Percentiles rank a stretch among this genome's conserved stretches.
These are phyloP conservation scores for Rhaphigaster nebulosa DNA, from an alignment of 2,888 invertebrate species.

Conservation along the genomic window DNA sequence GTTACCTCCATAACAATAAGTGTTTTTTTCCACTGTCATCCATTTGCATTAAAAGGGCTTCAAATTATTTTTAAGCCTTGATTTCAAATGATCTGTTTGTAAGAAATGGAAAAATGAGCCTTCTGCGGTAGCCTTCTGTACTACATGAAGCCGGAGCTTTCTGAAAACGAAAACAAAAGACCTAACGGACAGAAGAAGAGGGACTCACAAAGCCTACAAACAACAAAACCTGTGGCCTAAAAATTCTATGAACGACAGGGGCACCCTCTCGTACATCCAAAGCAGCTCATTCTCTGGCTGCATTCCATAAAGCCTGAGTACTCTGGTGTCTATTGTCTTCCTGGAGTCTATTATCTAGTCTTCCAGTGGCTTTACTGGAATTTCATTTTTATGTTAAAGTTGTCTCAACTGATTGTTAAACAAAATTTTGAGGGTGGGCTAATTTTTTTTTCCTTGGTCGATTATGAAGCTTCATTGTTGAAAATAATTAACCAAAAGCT, in stretches of 20 bases:
- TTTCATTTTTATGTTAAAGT: not conserved
- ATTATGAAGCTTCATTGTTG: too few relatives aligned
- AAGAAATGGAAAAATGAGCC: not conserved
- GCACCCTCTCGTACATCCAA: not conserved
- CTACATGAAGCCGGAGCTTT: not conserved
- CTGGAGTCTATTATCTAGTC: not conserved
- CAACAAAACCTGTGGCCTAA: not conserved
- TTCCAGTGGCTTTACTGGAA: not conserved
- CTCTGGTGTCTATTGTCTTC: not conserved
- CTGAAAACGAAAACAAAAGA: not conserved
- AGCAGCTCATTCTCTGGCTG: not conserved
- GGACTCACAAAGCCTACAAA: not conserved
- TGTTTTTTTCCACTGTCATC: too few relatives aligned
- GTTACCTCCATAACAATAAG: too few relatives aligned
- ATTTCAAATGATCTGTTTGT: not conserved
- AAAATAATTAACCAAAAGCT: too few relatives aligned
- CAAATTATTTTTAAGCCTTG: too few relatives aligned
- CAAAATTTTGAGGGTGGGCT: too few relatives aligned
- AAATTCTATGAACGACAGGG: slow-evolving; percentile 1
- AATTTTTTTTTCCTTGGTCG: too few relatives aligned
- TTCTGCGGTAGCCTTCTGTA: not conserved
- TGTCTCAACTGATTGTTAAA: not conserved
- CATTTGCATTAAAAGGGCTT: too few relatives aligned
- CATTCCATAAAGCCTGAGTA: not conserved
- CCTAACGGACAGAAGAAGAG: not conserved